Evolutionary conservation across 2,888 invertebrate species (phyloP).

Genomic region (Fragum sueziense): DNA sequence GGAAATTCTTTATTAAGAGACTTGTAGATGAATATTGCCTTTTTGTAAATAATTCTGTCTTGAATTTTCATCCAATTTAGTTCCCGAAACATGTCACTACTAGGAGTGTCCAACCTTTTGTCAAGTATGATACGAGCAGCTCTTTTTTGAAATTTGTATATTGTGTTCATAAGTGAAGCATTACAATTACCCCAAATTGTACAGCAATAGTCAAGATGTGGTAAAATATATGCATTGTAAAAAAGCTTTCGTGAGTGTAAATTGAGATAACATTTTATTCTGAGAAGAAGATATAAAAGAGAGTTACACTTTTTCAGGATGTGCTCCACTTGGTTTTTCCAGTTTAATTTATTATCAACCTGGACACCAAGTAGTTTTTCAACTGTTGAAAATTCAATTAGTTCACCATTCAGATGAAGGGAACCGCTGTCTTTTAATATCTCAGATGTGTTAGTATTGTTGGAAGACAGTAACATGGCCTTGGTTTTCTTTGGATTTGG

Average conservation of each 20-base stretch:
- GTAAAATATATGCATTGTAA: constrained; percentile 23
- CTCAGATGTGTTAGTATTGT: background rate
- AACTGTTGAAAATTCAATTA: background rate
- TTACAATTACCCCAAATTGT: constrained; percentile 26
- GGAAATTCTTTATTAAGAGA: constrained; percentile 12
- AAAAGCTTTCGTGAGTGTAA: background rate
- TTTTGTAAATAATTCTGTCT: constrained; percentile 23
- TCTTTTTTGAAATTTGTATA: constrained; percentile 19
- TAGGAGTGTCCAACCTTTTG: constrained; percentile 1
- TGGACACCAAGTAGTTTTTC: constrained; percentile 8
- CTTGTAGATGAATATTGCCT: constrained; percentile 21
- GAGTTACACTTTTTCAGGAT: constrained; percentile 16
- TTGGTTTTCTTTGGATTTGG: constrained; percentile 17
- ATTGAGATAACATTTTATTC: constrained; percentile 14
- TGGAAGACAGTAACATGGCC: background rate
- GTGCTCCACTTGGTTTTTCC: background rate
- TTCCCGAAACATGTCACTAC: background rate
- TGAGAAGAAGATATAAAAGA: constrained; percentile 21
- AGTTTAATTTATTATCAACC: background rate
- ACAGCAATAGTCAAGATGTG: constrained; percentile 24
- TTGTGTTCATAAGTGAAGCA: background rate
- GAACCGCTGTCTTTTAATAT: background rate
- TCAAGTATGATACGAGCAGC: constrained; percentile 23
- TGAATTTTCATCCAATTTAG: constrained; percentile 24
- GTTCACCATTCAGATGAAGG: background rate